These are phyloP conservation scores for Arnoldichthys spilopterus DNA, from an alignment of 2,797 vertebrate genomes.

Conservation along the genomic window DNA sequence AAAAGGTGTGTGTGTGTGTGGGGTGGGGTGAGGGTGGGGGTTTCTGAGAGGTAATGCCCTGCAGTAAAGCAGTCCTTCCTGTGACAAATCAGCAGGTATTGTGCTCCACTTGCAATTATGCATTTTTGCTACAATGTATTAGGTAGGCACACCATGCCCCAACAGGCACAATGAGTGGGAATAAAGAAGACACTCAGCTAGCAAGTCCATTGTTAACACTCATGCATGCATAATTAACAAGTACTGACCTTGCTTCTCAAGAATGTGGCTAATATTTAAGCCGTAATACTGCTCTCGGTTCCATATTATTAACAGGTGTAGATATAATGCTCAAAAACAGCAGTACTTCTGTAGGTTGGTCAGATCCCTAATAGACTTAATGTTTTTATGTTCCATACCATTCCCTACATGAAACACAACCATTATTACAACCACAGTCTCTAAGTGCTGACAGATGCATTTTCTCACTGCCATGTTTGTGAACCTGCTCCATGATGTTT, in stretches of 20 bases:
- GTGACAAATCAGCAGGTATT: conserved; percentile 11
- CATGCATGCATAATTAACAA: conserved; percentile 20
- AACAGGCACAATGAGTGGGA: neutral
- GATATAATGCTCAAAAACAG: neutral
- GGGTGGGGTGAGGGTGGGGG: neutral
- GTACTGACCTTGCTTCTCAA: neutral
- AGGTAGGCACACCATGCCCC: neutral
- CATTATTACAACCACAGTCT: neutral
- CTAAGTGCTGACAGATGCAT: no score
- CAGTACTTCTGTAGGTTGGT: neutral
- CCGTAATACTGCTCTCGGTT: neutral
- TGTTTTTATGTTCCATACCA: neutral
- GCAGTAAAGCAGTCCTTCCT: neutral
- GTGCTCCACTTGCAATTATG: conserved; percentile 1
- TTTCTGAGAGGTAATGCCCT: conserved; percentile 12
- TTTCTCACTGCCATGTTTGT: no score
- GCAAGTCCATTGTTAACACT: conserved; percentile 7
- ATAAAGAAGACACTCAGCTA: conserved; percentile 22
- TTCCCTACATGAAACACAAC: neutral
- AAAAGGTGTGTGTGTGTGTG: no score
- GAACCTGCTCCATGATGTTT: no score
- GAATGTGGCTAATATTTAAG: neutral
- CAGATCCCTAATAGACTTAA: neutral
- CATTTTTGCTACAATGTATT: conserved; percentile 3
- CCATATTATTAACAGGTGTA: neutral